These are phyloP conservation scores for Drosophila trapezifrons DNA, from an alignment of 1,140 invertebrate species.

Conservation along the genomic window DNA sequence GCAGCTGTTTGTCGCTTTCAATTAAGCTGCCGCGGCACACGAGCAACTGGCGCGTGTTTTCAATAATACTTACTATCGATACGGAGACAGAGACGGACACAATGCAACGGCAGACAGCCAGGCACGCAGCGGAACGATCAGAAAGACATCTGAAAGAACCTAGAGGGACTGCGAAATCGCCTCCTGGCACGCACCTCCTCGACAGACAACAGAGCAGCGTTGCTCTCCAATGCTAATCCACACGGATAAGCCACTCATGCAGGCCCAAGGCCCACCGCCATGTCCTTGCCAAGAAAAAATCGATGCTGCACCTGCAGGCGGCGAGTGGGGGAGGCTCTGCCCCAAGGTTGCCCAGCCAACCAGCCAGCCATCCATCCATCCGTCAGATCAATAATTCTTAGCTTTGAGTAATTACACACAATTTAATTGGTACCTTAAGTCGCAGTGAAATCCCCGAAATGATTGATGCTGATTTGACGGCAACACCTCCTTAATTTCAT, in stretches of 20 bases:
- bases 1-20: constrained; percentile 43
- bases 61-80: constrained; percentile 52
- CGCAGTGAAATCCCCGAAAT: neutral
- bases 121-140: constrained; percentile 46
- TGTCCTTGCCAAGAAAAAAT: constrained; percentile 40
- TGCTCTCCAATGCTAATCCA: neutral
- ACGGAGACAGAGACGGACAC: neutral
- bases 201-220: neutral
- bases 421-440: constrained; percentile 2
- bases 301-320: constrained; percentile 28
- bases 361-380: neutral
- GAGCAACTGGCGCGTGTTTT: constrained; percentile 64
- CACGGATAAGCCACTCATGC: constrained; percentile 31
- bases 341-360: constrained; percentile 10
- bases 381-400: neutral
- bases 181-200: constrained; percentile 29
- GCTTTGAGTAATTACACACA: constrained; percentile 16
- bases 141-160: constrained; percentile 2
- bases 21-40: constrained; percentile 37
- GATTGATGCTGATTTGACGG: constrained; percentile 40
- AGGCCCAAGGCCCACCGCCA: constrained; percentile 15
- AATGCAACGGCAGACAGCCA: constrained; percentile 37
- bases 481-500: constrained; percentile 18
- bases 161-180: neutral
- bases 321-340: constrained; percentile 9